Conservation (phyloP, 2,888 invertebrate genomes). For the Cyclophora albipunctata region DNA sequence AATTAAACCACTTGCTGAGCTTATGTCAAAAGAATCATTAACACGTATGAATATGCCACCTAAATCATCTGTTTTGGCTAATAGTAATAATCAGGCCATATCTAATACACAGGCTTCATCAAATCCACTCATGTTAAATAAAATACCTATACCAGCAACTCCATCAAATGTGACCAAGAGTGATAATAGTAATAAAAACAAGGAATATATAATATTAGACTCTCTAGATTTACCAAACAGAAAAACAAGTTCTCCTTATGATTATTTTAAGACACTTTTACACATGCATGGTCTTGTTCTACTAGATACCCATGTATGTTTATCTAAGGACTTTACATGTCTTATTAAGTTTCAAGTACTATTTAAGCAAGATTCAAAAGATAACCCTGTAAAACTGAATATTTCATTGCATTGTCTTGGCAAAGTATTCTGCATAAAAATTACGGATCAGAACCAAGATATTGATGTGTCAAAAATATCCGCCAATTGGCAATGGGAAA, state of each 20-base stretch:
- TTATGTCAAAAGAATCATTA: slow-evolving; percentile 44
- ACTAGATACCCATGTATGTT: slow-evolving; percentile 24
- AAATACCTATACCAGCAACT: too few species aligned
- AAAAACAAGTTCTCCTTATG: slow-evolving; percentile 47
- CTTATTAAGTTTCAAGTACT: slow-evolving; percentile 53
- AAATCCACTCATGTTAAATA: too few species aligned
- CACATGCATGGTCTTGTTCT: slow-evolving; percentile 41
- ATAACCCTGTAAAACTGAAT: slow-evolving; percentile 36
- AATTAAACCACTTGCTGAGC: slow-evolving; percentile 55
- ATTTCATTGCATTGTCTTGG: slow-evolving; percentile 35
- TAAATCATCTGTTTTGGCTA: neutral
- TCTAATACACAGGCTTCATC: too few species aligned
- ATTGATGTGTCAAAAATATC: slow-evolving; percentile 41
- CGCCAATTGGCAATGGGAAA: slow-evolving; percentile 64
- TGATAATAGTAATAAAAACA: neutral
- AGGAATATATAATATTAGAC: slow-evolving; percentile 37
- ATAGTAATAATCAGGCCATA: too few species aligned
- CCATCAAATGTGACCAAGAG: neutral
- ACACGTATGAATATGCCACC: slow-evolving; percentile 16
- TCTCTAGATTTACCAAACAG: slow-evolving; percentile 51
- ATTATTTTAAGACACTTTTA: slow-evolving; percentile 46
- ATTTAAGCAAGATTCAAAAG: slow-evolving; percentile 39
- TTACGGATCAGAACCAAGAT: slow-evolving; percentile 34
- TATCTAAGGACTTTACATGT: slow-evolving; percentile 27
- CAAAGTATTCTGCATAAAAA: slow-evolving; percentile 43